Conservation (phyloP, 2,797 vertebrate genomes). For the Chromobotia macracanthus region DNA sequence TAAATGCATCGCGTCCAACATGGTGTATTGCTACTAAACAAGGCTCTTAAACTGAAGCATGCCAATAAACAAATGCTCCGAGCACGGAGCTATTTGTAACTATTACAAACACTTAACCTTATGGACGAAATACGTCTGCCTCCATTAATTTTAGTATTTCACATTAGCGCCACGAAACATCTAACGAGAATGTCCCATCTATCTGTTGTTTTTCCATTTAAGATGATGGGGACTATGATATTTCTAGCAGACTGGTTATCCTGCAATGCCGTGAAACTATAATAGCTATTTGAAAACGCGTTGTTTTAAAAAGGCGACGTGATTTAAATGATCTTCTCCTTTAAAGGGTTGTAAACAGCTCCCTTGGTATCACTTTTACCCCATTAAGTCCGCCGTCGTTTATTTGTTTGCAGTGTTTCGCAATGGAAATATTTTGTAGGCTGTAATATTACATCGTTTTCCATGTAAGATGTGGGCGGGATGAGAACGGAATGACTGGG, state of each 20-base stretch:
- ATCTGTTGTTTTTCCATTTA: slow-evolving; percentile 60
- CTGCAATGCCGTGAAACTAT: neutral
- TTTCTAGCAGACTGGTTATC: neutral
- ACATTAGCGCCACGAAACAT: slow-evolving; percentile 60
- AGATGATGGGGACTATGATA: slow-evolving; percentile 60
- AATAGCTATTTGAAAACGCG: neutral
- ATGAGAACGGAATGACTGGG: neutral
- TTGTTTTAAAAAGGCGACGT: neutral
- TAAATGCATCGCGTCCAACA: slow-evolving; percentile 62
- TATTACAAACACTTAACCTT: slow-evolving; percentile 80
- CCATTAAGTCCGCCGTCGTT: too few relatives aligned
- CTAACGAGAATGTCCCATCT: slow-evolving; percentile 69
- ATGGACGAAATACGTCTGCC: slow-evolving; percentile 72
- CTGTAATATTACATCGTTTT: too few relatives aligned
- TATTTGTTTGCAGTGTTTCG: too few relatives aligned
- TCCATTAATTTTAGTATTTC: slow-evolving; percentile 69
- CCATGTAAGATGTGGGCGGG: neutral
- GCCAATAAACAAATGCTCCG: slow-evolving; percentile 75
- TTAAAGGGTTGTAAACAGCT: too few relatives aligned
- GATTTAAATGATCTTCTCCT: neutral
- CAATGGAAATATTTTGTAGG: too few relatives aligned
- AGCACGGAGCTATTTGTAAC: slow-evolving; percentile 71
- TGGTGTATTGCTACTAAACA: slow-evolving; percentile 69
- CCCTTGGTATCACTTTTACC: too few relatives aligned
- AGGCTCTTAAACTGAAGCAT: slow-evolving; percentile 64